These are phyloP conservation scores for Steinernema feltiae DNA, from an alignment of 1,140 invertebrate species.

Conservation along the genomic window DNA sequence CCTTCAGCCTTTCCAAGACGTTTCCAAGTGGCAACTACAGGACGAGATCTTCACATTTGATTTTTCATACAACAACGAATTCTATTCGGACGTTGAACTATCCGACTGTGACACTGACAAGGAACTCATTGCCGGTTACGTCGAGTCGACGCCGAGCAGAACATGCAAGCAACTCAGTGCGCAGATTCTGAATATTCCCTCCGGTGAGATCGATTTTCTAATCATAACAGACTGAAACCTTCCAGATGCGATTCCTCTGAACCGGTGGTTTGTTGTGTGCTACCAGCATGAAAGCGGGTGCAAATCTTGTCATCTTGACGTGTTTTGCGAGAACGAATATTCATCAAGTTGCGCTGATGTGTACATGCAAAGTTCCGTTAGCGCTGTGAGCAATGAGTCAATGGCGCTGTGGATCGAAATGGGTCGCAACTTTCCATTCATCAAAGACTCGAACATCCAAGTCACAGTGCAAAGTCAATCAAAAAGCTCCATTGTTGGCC, in stretches of 20 bases:
- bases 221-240: background rate
- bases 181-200: background rate
- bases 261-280: background rate
- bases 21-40: background rate
- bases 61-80: background rate
- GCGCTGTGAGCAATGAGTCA: background rate
- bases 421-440: background rate
- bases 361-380: constrained; percentile 6
- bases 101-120: background rate
- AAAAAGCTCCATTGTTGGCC: background rate
- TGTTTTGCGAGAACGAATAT: constrained; percentile 13
- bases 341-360: background rate
- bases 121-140: background rate
- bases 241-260: background rate
- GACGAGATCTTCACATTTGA: background rate
- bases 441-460: background rate
- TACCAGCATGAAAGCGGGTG: background rate
- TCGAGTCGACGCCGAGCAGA: background rate
- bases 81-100: background rate
- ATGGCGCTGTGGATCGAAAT: constrained; percentile 1
- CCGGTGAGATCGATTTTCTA: background rate
- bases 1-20: background rate
- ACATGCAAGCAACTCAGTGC: background rate
- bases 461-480: background rate
- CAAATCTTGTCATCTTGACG: background rate